These are phyloP conservation scores for Mesembrinibis cayennensis DNA, from an alignment of 2,113 vertebrate species.

Conservation along the genomic window DNA sequence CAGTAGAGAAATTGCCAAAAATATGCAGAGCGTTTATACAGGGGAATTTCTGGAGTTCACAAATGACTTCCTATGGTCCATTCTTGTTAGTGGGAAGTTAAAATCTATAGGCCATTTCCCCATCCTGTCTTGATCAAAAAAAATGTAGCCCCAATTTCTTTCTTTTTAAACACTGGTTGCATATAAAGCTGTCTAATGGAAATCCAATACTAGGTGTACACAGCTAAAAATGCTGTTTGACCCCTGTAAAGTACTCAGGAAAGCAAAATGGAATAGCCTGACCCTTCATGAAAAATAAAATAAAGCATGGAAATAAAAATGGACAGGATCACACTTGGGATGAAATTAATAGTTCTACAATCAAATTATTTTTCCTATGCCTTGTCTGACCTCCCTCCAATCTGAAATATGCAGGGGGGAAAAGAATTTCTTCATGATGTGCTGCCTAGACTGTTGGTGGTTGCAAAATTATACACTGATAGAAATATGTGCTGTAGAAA, in stretches of 20 bases:
- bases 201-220: background rate
- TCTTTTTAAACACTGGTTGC: background rate
- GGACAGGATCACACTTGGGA: background rate
- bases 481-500: background rate
- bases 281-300: background rate
- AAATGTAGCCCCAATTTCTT: background rate
- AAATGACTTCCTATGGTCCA: fast-evolving
- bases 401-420: background rate
- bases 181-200: background rate
- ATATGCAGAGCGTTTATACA: background rate
- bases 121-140: background rate
- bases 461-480: background rate
- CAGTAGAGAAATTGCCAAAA: background rate
- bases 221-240: background rate
- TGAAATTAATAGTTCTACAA: background rate
- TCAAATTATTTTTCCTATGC: background rate
- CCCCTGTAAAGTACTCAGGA: background rate
- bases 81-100: background rate
- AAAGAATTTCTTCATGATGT: background rate
- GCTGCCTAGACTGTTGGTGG: background rate
- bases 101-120: background rate
- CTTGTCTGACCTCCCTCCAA: background rate
- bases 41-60: background rate
- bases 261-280: background rate
- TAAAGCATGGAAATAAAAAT: background rate